Conservation (phyloP, 2,113 vertebrate genomes). For the Galeopterus variegatus region DNA sequence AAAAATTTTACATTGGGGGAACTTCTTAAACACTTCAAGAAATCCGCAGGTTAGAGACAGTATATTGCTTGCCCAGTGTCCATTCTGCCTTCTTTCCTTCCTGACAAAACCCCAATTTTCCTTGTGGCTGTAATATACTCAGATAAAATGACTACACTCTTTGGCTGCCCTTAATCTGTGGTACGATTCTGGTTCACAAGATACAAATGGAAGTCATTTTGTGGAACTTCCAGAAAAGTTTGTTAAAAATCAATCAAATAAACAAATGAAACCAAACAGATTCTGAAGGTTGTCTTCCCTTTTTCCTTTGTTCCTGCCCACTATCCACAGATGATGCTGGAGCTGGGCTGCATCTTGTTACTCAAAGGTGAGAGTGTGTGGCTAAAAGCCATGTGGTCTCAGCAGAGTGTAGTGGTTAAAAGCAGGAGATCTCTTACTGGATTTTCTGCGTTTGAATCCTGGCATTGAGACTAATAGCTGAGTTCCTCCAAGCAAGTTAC, state of each 20-base stretch:
- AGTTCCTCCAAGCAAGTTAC: neutral
- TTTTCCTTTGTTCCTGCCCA: neutral
- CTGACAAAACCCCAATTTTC: neutral
- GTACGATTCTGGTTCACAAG: neutral
- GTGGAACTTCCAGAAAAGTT: neutral
- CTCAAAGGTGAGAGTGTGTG: neutral
- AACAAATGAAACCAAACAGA: neutral
- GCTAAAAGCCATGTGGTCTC: neutral
- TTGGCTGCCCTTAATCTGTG: neutral
- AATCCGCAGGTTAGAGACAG: neutral
- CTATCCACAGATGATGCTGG: neutral
- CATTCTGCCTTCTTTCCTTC: neutral
- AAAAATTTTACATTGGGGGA: accelerated
- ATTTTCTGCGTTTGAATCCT: neutral
- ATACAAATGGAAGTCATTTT: neutral
- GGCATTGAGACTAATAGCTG: accelerated
- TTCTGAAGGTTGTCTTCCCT: neutral
- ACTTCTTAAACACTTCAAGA: neutral
- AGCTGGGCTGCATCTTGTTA: neutral
- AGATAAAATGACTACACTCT: neutral
- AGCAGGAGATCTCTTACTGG: neutral
- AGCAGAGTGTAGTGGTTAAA: too few species aligned
- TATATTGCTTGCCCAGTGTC: too few species aligned
- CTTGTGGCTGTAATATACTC: neutral
- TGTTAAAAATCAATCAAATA: neutral